Base-by-base conservation (phyloP, 2,888 invertebrate genomes). In the Blastobasis lacticolella region DNA sequence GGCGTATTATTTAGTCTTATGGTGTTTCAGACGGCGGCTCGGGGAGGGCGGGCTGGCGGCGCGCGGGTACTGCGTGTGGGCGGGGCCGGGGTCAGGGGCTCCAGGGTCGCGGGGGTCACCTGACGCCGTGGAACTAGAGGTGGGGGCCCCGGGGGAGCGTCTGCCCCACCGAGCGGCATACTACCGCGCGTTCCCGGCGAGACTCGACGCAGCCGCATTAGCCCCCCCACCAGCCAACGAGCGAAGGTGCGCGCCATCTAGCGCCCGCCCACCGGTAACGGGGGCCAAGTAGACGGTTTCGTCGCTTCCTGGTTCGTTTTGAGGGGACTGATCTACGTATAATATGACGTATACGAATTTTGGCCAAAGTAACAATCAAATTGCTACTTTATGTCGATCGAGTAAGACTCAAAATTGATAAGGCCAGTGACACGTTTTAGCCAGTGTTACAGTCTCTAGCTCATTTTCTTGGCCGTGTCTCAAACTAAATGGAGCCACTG, bases 131-230 rank as follows among this genome's bases (percentile, higher is more conserved):
- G 96, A 96, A 81, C 93, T 95, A 63, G 94, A 96, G 74, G 95
- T 95, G 57, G 92, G 94, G 41, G 91, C 92, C 51, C 96, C 97
- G 7, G 92, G 90, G 60, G 94, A 95, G 81, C 91, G 97, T 48
- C 90, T 95, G 70, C 92, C 93, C 54, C 92, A 92, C 77, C 90
- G 92, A 67, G 91, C 93, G 57, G 91, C 93, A 37, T 92, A 92
- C 82, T 91, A 92, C 88, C 90, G 94, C 78, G 94, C 91, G 71
- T 96, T 98, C 88, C 98, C 98, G 49, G 97, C 97, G 46, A 80
- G 94, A 45, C 90, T 98, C 58, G 95, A 97, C 78, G 91, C 81
- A 53, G 67, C 66, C 58, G 86, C 87, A 49, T 78, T 89, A 37
- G 75, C 81, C 44, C 79, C 82, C 57, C 86, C 88, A 54, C 79